Evolutionary conservation across 2,888 invertebrate genomes (phyloP), one percentile per base, ranked within the genome.

Genomic region (Watsonalla cultraria): DNA sequence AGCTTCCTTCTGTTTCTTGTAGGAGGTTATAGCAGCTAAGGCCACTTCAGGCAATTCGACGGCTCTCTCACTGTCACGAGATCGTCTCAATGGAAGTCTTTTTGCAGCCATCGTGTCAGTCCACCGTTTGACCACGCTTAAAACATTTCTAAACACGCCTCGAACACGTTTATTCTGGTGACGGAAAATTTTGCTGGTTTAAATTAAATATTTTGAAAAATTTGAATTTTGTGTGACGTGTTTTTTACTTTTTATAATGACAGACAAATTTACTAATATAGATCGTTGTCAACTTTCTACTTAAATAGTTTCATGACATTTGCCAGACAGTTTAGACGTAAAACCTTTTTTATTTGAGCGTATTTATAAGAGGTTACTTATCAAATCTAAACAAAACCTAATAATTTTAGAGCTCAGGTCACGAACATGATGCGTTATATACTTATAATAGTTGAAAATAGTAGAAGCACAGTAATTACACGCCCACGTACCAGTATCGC

Each of bases 1-100:
- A 9, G 87, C 80, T 65, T 87, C 86, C 60, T 83, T 85, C 62
- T 87, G 86, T 54, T 78, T 83, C 52, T 80, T 86, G 56, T 82
- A 88, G 0, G 88, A 82, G 5, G 70, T 68, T 39, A 90, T 86
- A 7, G 88, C 89, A 6, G 88, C 89, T 24, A 90, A 58, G 4
- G 84, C 89, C 35, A 87, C 72, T 48, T 89, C 87, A 0, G 86
- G 81, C 2, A 78, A 65, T 1, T 86, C 84, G 2, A 60, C 48
- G 42, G 56, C 52, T 62, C 68, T 78, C 13, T 72, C 72, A 35
- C 56, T 58, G 5, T 82, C 79, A 35, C 68, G 70, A 7, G 58
- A 53, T 24, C 72, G 75, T 60, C 73, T 84, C 24, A 68, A 39
- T 9, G 76, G 65, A 47, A 68, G 57, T 66, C 76, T 80, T 57